phyloP scores from a whole-genome alignment of 2,113 vertebrate species.

The Erpornis zantholeuca region DNA sequence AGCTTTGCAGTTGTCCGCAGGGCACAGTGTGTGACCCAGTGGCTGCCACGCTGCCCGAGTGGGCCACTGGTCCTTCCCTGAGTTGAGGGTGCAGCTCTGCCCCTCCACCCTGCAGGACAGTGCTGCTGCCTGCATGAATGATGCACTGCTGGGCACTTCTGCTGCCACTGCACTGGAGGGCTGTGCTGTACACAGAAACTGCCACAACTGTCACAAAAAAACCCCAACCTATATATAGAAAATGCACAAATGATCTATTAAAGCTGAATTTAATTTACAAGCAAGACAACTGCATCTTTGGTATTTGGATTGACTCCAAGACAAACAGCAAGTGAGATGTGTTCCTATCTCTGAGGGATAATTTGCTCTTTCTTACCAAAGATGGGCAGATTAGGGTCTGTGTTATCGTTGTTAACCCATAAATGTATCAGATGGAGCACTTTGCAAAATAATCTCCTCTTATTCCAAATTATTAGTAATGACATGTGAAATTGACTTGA shows the following conservation, averaged over 20 bases:
- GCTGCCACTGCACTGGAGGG: neutral
- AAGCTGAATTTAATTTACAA: neutral
- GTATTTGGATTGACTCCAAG: neutral
- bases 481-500: neutral
- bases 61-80: no score
- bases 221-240: neutral
- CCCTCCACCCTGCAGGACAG: neutral
- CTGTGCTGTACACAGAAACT: neutral
- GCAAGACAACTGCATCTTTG: neutral
- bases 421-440: neutral
- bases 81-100: accelerated
- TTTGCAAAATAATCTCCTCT: neutral
- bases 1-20: neutral
- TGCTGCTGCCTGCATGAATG: neutral
- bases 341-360: neutral
- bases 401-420: neutral
- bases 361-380: neutral
- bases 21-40: accelerated
- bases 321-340: neutral
- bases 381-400: neutral
- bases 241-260: neutral
- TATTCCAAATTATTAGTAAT: neutral
- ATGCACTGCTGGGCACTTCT: neutral
- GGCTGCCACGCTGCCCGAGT: neutral
- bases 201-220: neutral